These are phyloP conservation scores for Sinotaia quadrata DNA, from an alignment of 2,888 invertebrate species.

Conservation along the genomic window DNA sequence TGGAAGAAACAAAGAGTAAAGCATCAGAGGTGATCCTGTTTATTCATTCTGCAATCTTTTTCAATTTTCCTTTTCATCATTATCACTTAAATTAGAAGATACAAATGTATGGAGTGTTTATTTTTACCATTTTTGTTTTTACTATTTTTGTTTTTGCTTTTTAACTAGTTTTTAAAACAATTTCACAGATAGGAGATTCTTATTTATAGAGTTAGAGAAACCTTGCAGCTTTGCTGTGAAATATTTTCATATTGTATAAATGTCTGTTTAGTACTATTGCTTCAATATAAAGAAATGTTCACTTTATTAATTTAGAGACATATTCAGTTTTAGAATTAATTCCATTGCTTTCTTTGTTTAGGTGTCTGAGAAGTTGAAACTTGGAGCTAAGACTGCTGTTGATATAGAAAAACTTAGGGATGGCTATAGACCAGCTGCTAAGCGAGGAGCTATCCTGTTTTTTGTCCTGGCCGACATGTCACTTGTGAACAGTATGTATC, in stretches of 20 bases:
- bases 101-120: neutral
- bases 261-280: no score
- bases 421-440: constrained; percentile 87
- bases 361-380: constrained; percentile 81
- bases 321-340: no score
- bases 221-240: no score
- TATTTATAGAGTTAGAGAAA: no score
- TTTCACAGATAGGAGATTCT: no score
- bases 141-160: no score
- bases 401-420: constrained; percentile 87
- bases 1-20: constrained; percentile 90
- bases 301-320: no score
- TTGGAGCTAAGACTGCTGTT: constrained; percentile 81
- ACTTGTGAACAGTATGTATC: constrained; percentile 89
- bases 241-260: no score
- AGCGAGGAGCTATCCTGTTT: constrained; percentile 88
- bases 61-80: neutral
- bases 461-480: constrained; percentile 93
- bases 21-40: constrained; percentile 79
- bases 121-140: neutral
- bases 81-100: no score
- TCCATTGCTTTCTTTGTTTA: no score
- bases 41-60: neutral
- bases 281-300: no score
- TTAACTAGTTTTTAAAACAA: no score